Percentiles rank a stretch among this genome's conserved stretches.
Evolutionary conservation across 2,113 vertebrate species (phyloP).

Genomic region (Marcusenius ussheri): DNA sequence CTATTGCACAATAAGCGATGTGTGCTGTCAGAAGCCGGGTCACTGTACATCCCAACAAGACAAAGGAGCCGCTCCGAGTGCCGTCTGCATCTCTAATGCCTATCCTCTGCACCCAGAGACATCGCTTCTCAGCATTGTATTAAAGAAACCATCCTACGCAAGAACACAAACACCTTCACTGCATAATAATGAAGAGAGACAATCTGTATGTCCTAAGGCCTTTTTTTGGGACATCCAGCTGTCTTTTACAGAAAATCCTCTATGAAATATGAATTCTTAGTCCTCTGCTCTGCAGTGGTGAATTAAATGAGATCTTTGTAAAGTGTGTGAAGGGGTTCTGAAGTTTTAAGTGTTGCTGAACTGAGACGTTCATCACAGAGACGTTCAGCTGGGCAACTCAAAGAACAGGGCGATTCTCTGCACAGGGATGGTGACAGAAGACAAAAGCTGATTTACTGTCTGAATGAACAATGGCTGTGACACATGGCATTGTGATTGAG

Average conservation of each 20-base stretch:
- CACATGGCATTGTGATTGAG: not conserved
- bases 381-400: not conserved
- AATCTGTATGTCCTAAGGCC: not conserved
- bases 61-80: not conserved
- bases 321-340: not conserved
- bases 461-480: not conserved
- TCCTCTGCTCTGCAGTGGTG: not conserved
- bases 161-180: not conserved
- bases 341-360: not conserved
- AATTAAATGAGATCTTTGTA: not conserved
- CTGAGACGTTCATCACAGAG: not conserved
- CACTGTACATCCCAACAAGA: not conserved
- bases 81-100: not conserved
- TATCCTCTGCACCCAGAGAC: not conserved
- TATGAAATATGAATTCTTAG: not conserved
- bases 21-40: not conserved
- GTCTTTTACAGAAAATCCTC: not conserved
- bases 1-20: not conserved
- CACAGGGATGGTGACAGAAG: not conserved
- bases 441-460: not conserved
- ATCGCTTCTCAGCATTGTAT: not conserved
- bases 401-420: not conserved
- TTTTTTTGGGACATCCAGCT: not conserved
- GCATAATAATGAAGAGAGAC: not conserved
- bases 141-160: not conserved